Evolutionary conservation across 2,888 invertebrate species (phyloP), one percentile per base, ranked within the genome.

Genomic region (Tuberolachnus salignus): DNA sequence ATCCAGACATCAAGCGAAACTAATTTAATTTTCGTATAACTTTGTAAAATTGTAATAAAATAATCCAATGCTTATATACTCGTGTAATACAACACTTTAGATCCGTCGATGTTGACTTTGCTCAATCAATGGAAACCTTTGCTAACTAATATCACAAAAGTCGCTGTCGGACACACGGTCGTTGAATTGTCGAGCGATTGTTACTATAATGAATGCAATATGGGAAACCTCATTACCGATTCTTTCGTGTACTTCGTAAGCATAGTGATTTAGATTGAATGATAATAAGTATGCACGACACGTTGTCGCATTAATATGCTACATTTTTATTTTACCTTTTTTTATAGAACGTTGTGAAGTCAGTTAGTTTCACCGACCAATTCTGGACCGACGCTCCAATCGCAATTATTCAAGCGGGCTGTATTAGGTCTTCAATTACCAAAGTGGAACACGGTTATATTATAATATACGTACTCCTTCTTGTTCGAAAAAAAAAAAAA

Each of bases 211-310:
- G 96, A 96, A 86, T 96, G 96, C 84, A 95, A 94, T 85, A 86
- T 95, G 83, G 96, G 95, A 4, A 94, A 94, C 85, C 85, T 94
- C 23, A 88, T 94, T 78, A 86, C 92, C 0, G 95, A 95, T 84
- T 90, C 94, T 0, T 89, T 93, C 85, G 86, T 94, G 0, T 87
- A 89, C 83, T 89, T 89, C 82, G 87, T 87, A 83, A 85, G 86
- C 82, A 44, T 11, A 34, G 34, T 34, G 3, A 34, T 34, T 34
- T 34, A 4, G 34, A 34, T 34, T 34, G n/a, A n/a, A n/a, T 34
- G 34, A 34, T 34, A 4, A 4, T 34, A 6, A 34, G 34, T 34
- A 6, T 34, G 34, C 6, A 34, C 34, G n/a, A 34, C 34, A 34
- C 6, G 6, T 34, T 34, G n/a, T n/a, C n/a, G 34, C 6, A 34